Evolutionary conservation across 92 coral and sea anemone species (phyloP).

Genomic region (Epizoanthus illoricatus): DNA sequence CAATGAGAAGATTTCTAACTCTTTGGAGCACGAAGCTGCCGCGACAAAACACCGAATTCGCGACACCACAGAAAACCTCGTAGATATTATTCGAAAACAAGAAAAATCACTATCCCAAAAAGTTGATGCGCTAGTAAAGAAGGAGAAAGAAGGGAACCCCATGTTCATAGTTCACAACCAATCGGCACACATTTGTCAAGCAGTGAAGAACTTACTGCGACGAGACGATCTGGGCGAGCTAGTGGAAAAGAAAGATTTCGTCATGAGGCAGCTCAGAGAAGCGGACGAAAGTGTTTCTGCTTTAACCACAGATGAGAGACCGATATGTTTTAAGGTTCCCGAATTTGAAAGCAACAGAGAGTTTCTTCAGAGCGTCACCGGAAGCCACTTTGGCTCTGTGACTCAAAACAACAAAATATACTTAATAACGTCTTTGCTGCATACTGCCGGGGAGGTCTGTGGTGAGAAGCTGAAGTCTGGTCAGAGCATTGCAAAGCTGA

Average conservation of each 20-base stretch:
- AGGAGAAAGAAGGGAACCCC: slow-evolving; percentile 60
- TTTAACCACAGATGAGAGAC: slow-evolving; percentile 45
- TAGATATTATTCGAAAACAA: slow-evolving; percentile 67
- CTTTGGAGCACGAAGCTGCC: slow-evolving; percentile 58
- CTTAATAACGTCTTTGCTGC: slow-evolving; percentile 26
- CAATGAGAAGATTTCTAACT: slow-evolving; percentile 42
- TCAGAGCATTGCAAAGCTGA: slow-evolving; percentile 55
- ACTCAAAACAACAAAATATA: slow-evolving; percentile 8
- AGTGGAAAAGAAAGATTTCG: slow-evolving; percentile 58
- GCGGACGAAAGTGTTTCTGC: slow-evolving; percentile 56
- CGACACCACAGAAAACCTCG: slow-evolving; percentile 69
- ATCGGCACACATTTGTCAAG: slow-evolving; percentile 53
- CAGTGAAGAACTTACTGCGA: slow-evolving; percentile 57
- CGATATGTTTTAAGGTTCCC: slow-evolving; percentile 41
- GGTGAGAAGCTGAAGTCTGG: slow-evolving; percentile 67
- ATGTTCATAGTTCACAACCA: slow-evolving; percentile 49
- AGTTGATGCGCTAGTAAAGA: slow-evolving; percentile 53
- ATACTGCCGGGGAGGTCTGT: slow-evolving; percentile 30
- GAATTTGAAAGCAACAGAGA: slow-evolving; percentile 59
- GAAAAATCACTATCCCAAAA: slow-evolving; percentile 58
- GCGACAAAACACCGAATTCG: slow-evolving; percentile 57
- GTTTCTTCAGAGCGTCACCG: slow-evolving; percentile 67
- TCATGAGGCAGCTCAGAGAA: slow-evolving; percentile 64
- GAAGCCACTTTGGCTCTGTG: slow-evolving; percentile 66
- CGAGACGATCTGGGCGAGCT: slow-evolving; percentile 56